Evolutionary conservation across 2,113 vertebrate genomes (phyloP).

Genomic region (Hoplias malabaricus): DNA sequence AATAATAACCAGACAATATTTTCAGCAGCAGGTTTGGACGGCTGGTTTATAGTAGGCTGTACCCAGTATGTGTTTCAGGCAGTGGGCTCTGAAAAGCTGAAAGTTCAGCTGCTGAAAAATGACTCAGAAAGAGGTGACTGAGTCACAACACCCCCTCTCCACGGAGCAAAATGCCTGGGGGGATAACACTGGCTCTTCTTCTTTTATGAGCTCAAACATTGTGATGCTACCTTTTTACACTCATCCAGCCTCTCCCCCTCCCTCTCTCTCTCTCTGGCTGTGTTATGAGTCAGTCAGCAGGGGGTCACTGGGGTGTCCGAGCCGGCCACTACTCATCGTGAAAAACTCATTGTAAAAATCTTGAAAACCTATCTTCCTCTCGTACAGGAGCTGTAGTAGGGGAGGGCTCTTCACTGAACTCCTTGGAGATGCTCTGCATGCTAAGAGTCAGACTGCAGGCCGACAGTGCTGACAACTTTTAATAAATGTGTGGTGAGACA

Average conservation of each 20-base stretch:
- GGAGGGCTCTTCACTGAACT: neutral
- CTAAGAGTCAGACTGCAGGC: constrained; percentile 3
- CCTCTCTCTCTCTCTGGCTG: neutral
- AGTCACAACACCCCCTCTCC: constrained; percentile 29
- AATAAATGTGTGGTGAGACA: neutral
- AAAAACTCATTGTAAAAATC: too few relatives aligned
- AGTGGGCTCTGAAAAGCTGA: neutral
- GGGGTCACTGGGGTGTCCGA: neutral
- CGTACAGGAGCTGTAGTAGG: neutral
- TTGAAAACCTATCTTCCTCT: neutral
- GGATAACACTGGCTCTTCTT: constrained; percentile 2
- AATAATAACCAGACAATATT: too few relatives aligned
- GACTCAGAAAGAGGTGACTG: constrained; percentile 30
- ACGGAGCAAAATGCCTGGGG: neutral
- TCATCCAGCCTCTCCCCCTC: neutral
- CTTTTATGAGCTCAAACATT: constrained; percentile 9
- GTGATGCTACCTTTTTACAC: neutral
- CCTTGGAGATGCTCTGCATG: neutral
- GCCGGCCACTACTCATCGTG: neutral
- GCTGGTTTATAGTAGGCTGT: neutral
- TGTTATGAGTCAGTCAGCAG: neutral
- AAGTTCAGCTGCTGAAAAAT: constrained; percentile 14
- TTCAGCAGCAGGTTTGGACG: neutral
- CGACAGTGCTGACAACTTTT: neutral
- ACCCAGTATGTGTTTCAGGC: constrained; percentile 12